These are phyloP conservation scores for Orchestia grillus DNA, from an alignment of 1,140 invertebrate genomes.

Conservation along the genomic window DNA sequence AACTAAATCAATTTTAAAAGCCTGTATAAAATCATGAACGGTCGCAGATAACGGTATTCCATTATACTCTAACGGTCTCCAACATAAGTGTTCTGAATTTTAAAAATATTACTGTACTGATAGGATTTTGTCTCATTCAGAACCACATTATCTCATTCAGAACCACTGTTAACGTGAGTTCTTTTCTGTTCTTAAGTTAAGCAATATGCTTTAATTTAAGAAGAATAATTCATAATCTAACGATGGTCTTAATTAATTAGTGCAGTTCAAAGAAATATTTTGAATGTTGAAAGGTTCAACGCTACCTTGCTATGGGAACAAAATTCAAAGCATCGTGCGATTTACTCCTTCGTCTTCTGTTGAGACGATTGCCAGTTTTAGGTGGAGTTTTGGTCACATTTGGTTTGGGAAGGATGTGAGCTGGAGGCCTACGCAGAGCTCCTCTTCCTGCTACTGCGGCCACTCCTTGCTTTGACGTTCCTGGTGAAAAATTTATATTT, in stretches of 20 bases:
- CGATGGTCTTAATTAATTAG: background rate
- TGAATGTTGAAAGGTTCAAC: background rate
- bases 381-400: background rate
- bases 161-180: background rate
- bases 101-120: background rate
- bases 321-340: conserved; percentile 46
- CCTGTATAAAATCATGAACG: background rate
- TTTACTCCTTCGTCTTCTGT: conserved; percentile 46
- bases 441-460: background rate
- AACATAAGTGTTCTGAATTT: background rate
- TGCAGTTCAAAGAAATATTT: background rate
- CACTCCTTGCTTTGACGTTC: background rate
- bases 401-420: background rate
- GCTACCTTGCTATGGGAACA: background rate
- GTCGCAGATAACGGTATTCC: background rate
- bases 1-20: no score
- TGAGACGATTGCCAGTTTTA: background rate
- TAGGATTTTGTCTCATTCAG: background rate
- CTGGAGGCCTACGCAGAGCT: background rate
- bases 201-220: background rate
- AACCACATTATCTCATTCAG: no score
- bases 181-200: background rate
- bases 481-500: background rate
- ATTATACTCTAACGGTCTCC: background rate
- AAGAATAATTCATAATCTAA: background rate